Base-by-base conservation (phyloP, 2,113 vertebrate species). In the Oncorhynchus mykiss region DNA sequence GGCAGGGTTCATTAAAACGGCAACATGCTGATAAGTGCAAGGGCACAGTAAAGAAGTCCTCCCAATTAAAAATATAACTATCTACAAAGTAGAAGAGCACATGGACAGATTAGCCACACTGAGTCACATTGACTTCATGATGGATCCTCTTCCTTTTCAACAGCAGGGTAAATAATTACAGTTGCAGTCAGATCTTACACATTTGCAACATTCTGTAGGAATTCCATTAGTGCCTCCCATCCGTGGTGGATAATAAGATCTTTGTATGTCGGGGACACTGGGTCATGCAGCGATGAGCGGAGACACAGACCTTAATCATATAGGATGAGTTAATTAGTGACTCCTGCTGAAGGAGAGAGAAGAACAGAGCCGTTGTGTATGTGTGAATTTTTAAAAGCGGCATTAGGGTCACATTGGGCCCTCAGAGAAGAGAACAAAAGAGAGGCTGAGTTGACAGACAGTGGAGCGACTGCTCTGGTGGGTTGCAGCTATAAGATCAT, bases 391-490 rank as follows among this genome's bases (percentile, higher is more conserved):
- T 54, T 16, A 54, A 54, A 45, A 16, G 65, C 71, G 77, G 67
- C 14, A 68, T 14, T 75, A 20, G 11, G 54, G 66, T 83, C 80
- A 82, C 45, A 2, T 62, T 20, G n/a, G 3, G 68, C 34, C 4
- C 75, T 54, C 49, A 14, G 49, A 62, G 78, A 62, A 9, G 34
- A 84, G 31, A 16, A 84, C 79, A 83, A 86, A 81, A 75, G 74
- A 18, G 14, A 13, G 20, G 78, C 84, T 80, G 59, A 87, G 83
- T 87, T 71, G 70, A 80, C 82, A 68, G 76, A 84, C 81, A 87
- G 73, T 74, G 74, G 64, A 71, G 77, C 82, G 73, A 82, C 59
- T 82, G 78, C 83, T 85, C 84, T 73, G 74, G 78, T 68, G 74
- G 71, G 81, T 80, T 24, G 6, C 67, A 62, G 78, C 72, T 70